These are phyloP conservation scores for Aramus guarauna DNA, from an alignment of 2,113 vertebrate genomes.

Conservation along the genomic window DNA sequence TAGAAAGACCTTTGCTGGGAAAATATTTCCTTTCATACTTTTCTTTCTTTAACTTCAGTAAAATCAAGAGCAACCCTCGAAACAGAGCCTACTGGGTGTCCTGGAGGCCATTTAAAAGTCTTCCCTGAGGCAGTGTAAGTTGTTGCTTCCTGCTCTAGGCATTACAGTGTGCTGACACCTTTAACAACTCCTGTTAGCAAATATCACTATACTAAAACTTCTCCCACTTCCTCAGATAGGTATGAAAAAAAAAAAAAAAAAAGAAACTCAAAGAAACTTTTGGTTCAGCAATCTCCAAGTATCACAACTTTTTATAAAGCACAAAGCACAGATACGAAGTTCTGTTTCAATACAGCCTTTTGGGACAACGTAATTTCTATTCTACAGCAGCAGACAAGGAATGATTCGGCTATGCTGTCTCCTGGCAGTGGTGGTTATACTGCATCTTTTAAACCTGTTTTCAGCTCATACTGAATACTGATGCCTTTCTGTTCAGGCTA, in stretches of 20 bases:
- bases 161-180: background rate
- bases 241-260: too few species aligned
- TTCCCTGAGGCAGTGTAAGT: background rate
- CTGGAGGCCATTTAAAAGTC: background rate
- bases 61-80: background rate
- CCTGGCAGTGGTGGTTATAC: background rate
- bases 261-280: background rate
- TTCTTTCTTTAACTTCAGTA: background rate
- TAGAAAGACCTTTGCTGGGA: background rate
- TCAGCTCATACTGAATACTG: background rate
- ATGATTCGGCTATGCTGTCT: background rate
- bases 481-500: background rate
- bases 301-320: background rate
- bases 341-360: background rate
- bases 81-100: background rate
- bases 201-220: background rate
- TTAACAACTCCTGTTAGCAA: background rate
- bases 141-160: background rate
- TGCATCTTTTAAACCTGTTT: slow-evolving; percentile 12
- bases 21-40: background rate
- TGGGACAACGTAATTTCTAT: background rate
- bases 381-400: background rate
- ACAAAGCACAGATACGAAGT: background rate
- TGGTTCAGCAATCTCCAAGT: background rate
- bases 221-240: background rate